A percentile compares a stretch with the other conserved stretches of the same genome.
phyloP scores from a whole-genome alignment of 2,888 invertebrate species.

The Salpingus planirostris region DNA sequence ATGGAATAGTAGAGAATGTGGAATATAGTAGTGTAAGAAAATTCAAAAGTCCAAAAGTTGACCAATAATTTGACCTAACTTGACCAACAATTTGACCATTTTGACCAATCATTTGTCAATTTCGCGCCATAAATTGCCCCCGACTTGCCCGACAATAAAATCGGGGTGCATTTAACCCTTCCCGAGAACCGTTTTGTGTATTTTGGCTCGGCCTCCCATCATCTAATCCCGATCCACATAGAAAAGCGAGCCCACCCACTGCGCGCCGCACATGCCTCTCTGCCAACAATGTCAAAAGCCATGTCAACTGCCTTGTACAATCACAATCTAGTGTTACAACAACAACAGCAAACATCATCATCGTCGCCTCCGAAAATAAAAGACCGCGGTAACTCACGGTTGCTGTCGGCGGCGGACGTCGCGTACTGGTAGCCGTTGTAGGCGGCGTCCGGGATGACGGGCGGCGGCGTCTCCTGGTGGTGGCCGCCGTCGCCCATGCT shows the following conservation, averaged over 20 bases:
- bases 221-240: too few species aligned
- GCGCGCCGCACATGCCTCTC: constrained; percentile 18
- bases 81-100: too few species aligned
- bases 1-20: too few species aligned
- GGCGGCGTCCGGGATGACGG: constrained; percentile 30
- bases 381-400: constrained; percentile 39
- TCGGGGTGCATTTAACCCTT: neutral
- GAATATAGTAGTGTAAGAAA: too few species aligned
- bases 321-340: constrained; percentile 24
- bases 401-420: constrained; percentile 33
- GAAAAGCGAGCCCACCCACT: constrained; percentile 27
- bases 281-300: constrained; percentile 28
- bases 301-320: constrained; percentile 25
- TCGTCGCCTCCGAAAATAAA: constrained; percentile 17
- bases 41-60: too few species aligned
- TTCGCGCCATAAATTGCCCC: too few species aligned
- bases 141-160: too few species aligned
- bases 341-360: constrained; percentile 8
- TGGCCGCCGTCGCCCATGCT: constrained; percentile 31
- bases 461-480: constrained; percentile 35
- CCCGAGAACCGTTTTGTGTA: too few species aligned
- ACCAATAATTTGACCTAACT: too few species aligned
- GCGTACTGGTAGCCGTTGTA: constrained; percentile 36
- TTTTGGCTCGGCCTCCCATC: too few species aligned
- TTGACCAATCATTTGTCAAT: too few species aligned